Conservation (phyloP, 2,888 invertebrate species). For the Creontiades dilutus region DNA sequence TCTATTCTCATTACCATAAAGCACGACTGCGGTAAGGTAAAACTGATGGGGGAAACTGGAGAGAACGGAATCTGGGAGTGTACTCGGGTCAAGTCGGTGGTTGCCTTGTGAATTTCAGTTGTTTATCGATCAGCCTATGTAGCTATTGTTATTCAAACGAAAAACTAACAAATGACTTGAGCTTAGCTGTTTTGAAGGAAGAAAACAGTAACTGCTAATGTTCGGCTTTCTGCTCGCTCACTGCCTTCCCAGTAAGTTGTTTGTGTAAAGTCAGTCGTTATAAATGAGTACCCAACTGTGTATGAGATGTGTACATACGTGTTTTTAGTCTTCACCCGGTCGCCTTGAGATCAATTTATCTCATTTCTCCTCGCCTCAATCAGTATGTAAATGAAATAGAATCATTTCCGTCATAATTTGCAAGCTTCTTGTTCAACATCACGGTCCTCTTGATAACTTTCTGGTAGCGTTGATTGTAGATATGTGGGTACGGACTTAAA, state of each 20-base stretch:
- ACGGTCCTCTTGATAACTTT: no score
- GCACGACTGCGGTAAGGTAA: conserved; percentile 47
- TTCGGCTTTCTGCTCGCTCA: neutral
- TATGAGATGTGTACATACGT: no score
- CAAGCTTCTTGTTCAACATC: no score
- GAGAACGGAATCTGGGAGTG: conserved; percentile 74
- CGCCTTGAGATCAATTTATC: no score
- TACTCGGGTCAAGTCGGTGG: conserved; percentile 67
- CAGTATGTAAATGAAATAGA: no score
- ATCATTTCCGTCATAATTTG: no score
- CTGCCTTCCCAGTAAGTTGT: neutral
- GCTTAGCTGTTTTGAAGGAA: neutral
- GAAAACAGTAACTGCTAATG: neutral
- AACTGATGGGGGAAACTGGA: conserved; percentile 13
- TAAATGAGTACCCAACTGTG: no score
- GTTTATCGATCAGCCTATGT: conserved; percentile 46
- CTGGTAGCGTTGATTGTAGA: no score
- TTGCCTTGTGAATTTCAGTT: neutral
- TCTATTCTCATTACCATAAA: conserved; percentile 46
- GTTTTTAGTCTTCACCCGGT: no score
- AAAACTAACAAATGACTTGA: neutral
- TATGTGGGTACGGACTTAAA: no score
- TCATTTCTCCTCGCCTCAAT: no score
- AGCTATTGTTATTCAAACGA: neutral
- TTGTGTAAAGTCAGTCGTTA: neutral